Evolutionary conservation across 2,888 invertebrate species (phyloP).

Genomic region (Fragum whitleyi): DNA sequence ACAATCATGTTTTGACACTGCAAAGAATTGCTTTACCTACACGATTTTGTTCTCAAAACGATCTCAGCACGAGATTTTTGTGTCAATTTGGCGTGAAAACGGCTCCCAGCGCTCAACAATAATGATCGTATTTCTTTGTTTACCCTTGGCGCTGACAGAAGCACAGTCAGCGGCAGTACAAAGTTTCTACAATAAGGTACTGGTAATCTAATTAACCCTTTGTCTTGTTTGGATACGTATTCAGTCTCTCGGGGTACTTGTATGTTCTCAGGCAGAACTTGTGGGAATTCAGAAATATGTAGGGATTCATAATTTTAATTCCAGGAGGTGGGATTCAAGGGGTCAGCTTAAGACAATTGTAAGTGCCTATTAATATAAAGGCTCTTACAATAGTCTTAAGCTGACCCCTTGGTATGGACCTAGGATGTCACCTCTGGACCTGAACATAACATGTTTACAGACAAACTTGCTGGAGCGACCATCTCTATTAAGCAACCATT

Average conservation of each 20-base stretch:
- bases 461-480: no score
- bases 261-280: no score
- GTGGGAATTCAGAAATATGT: no score
- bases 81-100: conserved; percentile 61
- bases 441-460: no score
- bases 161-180: conserved; percentile 25
- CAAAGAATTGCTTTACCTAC: conserved; percentile 17
- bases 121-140: conserved; percentile 59
- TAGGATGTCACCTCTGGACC: no score
- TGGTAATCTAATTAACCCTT: conserved; percentile 20
- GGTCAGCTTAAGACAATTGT: no score
- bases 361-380: no score
- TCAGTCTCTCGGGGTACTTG: neutral
- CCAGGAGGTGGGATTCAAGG: no score
- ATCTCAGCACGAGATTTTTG: conserved; percentile 18
- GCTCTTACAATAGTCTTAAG: no score
- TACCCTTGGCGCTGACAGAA: conserved; percentile 51
- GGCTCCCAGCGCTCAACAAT: conserved; percentile 51
- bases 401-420: no score
- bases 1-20: conserved; percentile 20
- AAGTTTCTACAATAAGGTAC: conserved; percentile 9
- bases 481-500: no score
- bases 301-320: no score
- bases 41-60: neutral
- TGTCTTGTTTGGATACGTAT: neutral